phyloP scores from a whole-genome alignment of 2,888 invertebrate genomes.

The Agonopterix subpropinquella region DNA sequence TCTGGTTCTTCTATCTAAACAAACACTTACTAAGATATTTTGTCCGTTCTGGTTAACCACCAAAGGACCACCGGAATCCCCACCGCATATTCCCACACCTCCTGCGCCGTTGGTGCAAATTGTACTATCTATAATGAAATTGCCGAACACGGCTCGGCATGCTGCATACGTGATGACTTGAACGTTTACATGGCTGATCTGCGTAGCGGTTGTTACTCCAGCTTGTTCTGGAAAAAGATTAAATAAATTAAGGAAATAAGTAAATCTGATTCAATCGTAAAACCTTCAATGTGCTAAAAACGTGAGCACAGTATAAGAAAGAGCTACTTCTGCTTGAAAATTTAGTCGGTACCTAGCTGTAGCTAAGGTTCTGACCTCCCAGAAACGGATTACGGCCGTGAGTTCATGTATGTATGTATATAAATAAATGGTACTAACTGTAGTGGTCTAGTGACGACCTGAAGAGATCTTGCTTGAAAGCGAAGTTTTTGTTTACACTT shows the following conservation, averaged over 20 bases:
- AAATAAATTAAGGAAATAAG: neutral
- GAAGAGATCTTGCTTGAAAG: too few species aligned
- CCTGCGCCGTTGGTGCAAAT: slow-evolving; percentile 27
- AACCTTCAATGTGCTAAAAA: too few species aligned
- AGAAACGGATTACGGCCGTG: too few species aligned
- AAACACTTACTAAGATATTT: slow-evolving; percentile 4
- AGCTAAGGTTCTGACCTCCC: too few species aligned
- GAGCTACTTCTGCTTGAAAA: neutral
- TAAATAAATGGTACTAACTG: too few species aligned
- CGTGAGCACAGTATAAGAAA: too few species aligned
- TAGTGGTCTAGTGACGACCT: too few species aligned
- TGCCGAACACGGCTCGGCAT: slow-evolving; percentile 21
- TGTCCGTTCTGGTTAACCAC: slow-evolving; percentile 7
- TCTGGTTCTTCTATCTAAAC: too few species aligned
- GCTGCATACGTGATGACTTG: slow-evolving; percentile 21
- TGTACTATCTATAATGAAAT: slow-evolving; percentile 14
- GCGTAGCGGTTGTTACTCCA: slow-evolving; percentile 14
- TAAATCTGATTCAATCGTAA: neutral
- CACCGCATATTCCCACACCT: slow-evolving; percentile 25
- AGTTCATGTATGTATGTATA: neutral
- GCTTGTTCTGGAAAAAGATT: slow-evolving; percentile 11
- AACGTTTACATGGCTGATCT: slow-evolving; percentile 21
- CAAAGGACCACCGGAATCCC: slow-evolving; percentile 30
- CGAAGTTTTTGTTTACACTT: too few species aligned
- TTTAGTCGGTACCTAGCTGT: neutral